Base-by-base conservation (phyloP, 2,113 vertebrate species). In the Gobio gobio region DNA sequence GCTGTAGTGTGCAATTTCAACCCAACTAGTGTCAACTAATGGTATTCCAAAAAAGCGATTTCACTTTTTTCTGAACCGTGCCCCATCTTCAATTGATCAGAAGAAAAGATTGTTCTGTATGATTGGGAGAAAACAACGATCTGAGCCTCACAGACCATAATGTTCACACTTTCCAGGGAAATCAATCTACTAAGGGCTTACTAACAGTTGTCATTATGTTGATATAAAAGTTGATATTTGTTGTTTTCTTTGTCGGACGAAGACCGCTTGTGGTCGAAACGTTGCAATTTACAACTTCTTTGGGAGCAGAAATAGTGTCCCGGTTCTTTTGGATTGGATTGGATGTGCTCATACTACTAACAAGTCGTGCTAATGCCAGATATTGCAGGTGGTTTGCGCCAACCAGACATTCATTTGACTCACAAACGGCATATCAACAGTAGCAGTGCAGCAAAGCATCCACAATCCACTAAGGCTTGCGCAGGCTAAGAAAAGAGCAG, bases 401-500 rank as follows among this genome's bases (percentile, higher is more conserved):
- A 40, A 43, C 20, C 36, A 72, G 68, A 43, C 36, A 10, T 72
- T 20, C 36, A 47, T 47, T 74, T 45, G 43, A 56, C 9, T 22
- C 0, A 40, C 54, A 59, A 58, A 40, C 5, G 9, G 51, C 18
- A 43, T n/a, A 59, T 20, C 33, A 79, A 66, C 70, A 64, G 43
- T 51, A 26, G 13, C 40, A 24, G 22, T n/a, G 63, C 74, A 26
- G 12, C 18, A 12, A 14, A 7, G 2, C 59, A 12, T 45, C 40
- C 61, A 22, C 22, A 49, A 49, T 63, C 47, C 75, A 40, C 81
- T 51, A n/a, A 5, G 26, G 2, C 47, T 61, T 63, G 47, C 29
- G 5, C 72, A 47, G 36, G n/a, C 70, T 84, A 47, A n/a, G 40
- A 82, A 74, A 87, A 81, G 76, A 36, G 59, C 51, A 47, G 45